A percentile compares a stretch with the other conserved stretches of the same genome.
These are phyloP conservation scores for Physella acuta DNA, from an alignment of 1,140 invertebrate species.

Conservation along the genomic window DNA sequence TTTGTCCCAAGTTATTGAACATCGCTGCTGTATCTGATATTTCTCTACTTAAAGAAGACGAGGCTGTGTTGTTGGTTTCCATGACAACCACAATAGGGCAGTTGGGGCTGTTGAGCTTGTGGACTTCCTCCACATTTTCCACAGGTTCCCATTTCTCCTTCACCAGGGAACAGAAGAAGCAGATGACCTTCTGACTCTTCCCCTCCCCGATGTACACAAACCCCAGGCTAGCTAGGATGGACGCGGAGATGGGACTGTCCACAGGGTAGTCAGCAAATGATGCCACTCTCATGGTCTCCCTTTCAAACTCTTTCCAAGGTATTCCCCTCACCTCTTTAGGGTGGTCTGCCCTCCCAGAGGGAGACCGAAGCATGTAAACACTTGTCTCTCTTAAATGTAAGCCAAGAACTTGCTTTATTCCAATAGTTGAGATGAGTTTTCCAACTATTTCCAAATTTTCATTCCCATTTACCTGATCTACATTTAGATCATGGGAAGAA, in stretches of 20 bases:
- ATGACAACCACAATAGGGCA: background rate
- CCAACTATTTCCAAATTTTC: no score
- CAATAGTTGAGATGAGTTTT: no score
- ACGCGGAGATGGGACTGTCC: background rate
- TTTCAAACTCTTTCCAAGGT: background rate
- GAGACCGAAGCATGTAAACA: no score
- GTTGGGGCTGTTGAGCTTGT: background rate
- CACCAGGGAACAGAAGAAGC: constrained; percentile 1
- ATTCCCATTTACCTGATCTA: no score
- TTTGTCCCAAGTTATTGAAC: no score
- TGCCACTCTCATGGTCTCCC: constrained; percentile 2
- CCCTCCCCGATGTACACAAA: constrained; percentile 10
- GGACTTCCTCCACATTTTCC: background rate
- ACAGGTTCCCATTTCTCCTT: background rate
- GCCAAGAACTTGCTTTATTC: no score
- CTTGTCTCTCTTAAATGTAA: no score
- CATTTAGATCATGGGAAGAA: no score
- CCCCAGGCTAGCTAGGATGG: background rate
- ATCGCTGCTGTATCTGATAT: no score
- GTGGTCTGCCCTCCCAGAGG: no score
- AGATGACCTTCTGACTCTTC: background rate
- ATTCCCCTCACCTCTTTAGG: background rate
- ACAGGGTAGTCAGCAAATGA: background rate
- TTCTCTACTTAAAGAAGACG: no score
- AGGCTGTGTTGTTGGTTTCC: background rate